phyloP scores from a whole-genome alignment of 2,888 invertebrate species.

The Oscheius sp. region DNA sequence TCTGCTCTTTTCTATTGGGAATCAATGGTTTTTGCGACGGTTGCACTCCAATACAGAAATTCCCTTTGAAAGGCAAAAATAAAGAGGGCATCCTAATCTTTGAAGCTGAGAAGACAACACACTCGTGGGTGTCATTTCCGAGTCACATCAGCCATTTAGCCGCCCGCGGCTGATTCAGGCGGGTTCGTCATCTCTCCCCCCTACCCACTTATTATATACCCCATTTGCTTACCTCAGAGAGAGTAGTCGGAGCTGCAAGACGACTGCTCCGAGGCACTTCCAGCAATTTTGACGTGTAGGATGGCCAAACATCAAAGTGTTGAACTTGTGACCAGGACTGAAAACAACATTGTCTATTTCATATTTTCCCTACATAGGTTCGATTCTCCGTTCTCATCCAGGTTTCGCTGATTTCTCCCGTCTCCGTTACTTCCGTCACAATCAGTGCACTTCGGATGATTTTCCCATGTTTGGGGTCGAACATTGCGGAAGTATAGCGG shows the following conservation, averaged over 20 bases:
- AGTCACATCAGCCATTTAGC: constrained; percentile 19
- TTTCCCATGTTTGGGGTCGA: constrained; percentile 52
- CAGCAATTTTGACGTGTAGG: constrained; percentile 92
- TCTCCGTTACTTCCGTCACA: constrained; percentile 61
- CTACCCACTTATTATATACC: constrained; percentile 18
- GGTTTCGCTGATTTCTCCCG: constrained; percentile 47
- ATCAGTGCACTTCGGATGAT: constrained; percentile 63
- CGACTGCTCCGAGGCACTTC: constrained; percentile 73
- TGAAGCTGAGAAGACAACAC: not conserved
- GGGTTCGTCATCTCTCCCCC: constrained; percentile 6
- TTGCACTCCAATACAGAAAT: too few species aligned
- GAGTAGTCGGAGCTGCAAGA: constrained; percentile 26
- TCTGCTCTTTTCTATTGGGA: too few species aligned
- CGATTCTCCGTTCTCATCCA: constrained; percentile 49
- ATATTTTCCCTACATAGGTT: constrained; percentile 44
- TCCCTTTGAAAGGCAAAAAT: too few species aligned
- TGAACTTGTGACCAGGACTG: constrained; percentile 67
- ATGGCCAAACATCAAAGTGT: constrained; percentile 69
- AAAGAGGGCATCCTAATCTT: not conserved
- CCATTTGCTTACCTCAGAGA: constrained; percentile 45
- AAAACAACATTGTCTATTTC: constrained; percentile 28
- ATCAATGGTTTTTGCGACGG: too few species aligned
- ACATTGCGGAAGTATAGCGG: constrained; percentile 42
- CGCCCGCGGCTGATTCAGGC: constrained; percentile 2
- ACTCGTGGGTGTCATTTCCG: constrained; percentile 19